phyloP scores from a whole-genome alignment of 2,113 vertebrate genomes.

The Oreocharis arfaki region DNA sequence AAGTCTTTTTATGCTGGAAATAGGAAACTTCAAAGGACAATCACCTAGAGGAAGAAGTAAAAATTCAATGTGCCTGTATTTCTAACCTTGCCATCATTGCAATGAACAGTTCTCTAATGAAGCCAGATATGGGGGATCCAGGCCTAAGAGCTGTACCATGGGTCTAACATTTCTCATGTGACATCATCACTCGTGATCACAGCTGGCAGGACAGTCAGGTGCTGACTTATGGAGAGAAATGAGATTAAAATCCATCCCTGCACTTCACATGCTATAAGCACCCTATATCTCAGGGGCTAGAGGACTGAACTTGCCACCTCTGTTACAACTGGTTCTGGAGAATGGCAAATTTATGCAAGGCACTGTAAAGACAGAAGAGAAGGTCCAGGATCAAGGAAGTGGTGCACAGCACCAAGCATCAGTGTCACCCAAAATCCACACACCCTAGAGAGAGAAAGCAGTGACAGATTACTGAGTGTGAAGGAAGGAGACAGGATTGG shows the following conservation, averaged over 20 bases:
- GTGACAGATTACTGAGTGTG: neutral
- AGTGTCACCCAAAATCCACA: neutral
- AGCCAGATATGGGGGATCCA: neutral
- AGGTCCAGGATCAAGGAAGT: neutral
- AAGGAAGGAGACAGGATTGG: conserved; percentile 1
- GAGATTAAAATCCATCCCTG: neutral
- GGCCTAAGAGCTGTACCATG: neutral
- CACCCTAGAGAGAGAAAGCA: neutral
- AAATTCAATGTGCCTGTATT: neutral
- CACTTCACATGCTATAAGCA: neutral
- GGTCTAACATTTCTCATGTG: neutral
- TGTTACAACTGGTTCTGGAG: neutral
- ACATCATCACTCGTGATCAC: neutral
- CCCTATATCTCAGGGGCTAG: neutral
- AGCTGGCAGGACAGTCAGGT: neutral
- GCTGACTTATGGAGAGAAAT: neutral
- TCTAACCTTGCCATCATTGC: neutral
- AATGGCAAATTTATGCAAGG: neutral
- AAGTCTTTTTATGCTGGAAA: neutral
- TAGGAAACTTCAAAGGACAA: neutral
- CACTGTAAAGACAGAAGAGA: neutral
- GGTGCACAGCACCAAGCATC: neutral
- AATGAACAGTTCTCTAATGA: neutral
- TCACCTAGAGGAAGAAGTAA: neutral
- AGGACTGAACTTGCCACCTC: neutral